Evolutionary conservation across 2,797 vertebrate species (phyloP).

Genomic region (Rhyacichthys aspro): DNA sequence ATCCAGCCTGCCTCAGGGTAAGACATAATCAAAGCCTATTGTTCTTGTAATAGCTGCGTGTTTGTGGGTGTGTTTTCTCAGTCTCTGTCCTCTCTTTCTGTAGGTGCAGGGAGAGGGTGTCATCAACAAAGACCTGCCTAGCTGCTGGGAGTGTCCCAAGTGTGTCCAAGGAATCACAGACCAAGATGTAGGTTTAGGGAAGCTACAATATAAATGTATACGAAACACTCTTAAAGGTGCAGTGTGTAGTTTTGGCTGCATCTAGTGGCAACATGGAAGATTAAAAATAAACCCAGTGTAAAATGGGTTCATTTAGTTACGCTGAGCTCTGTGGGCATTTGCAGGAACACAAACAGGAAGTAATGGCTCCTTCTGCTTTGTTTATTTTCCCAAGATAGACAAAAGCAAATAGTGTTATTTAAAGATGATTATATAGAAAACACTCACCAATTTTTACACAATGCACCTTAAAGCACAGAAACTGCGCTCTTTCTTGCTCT

Average conservation of each 20-base stretch:
- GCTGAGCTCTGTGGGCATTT: too few species aligned
- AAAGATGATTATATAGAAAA: too few species aligned
- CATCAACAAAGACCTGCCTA: conserved; percentile 94
- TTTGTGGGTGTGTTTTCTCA: background rate
- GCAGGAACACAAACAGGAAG: too few species aligned
- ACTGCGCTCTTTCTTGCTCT: background rate
- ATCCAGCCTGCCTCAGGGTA: conserved; percentile 94
- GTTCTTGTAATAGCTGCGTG: background rate
- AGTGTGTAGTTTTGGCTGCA: too few species aligned
- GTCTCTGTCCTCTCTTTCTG: background rate
- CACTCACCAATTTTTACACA: too few species aligned
- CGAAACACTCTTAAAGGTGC: background rate
- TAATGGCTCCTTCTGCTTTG: too few species aligned
- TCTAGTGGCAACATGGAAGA: too few species aligned
- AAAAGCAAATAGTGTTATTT: too few species aligned
- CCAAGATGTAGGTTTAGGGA: conserved; percentile 80
- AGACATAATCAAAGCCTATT: background rate
- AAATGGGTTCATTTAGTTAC: too few species aligned
- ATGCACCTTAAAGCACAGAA: background rate
- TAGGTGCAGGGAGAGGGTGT: conserved; percentile 93
- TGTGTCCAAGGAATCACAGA: conserved; percentile 89
- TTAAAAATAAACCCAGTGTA: too few species aligned
- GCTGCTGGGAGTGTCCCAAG: conserved; percentile 98
- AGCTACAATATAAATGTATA: too few species aligned
- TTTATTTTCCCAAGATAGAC: too few species aligned